Conservation (phyloP, 2,113 vertebrate genomes). For the Hemiscyllium ocellatum region DNA sequence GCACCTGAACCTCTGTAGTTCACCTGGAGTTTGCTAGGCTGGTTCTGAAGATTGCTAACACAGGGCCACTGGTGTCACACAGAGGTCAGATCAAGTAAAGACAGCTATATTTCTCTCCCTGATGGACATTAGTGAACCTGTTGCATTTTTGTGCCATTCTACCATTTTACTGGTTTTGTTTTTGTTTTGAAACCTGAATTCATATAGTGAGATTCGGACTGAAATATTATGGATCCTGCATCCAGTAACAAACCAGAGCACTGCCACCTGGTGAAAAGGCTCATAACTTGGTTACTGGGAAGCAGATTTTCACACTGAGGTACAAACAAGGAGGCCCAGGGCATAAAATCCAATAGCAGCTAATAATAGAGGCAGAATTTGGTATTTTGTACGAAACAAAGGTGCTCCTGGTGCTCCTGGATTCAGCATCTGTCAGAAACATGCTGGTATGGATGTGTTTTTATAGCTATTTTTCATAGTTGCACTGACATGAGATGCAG, state of each 20-base stretch:
- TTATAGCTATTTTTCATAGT: background rate
- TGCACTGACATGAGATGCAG: background rate
- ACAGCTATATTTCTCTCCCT: background rate
- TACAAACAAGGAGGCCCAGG: background rate
- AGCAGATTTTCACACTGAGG: background rate
- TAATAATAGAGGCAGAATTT: background rate
- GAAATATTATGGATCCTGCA: background rate
- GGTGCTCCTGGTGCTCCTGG: background rate
- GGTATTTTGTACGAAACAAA: background rate
- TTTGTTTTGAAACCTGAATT: background rate
- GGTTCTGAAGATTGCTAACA: background rate
- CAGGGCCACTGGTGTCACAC: background rate
- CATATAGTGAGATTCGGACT: background rate
- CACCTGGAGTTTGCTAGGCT: background rate
- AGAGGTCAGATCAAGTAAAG: background rate
- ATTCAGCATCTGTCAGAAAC: background rate
- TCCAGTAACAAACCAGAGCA: background rate
- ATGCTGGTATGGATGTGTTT: background rate
- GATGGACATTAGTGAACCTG: background rate
- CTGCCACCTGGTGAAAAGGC: background rate
- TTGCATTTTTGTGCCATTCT: background rate
- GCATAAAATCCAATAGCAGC: background rate
- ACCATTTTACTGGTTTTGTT: background rate
- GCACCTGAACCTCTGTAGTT: background rate
- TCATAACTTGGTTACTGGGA: background rate